phyloP scores from a whole-genome alignment of 1,140 invertebrate species.

The Augochlora pura region DNA sequence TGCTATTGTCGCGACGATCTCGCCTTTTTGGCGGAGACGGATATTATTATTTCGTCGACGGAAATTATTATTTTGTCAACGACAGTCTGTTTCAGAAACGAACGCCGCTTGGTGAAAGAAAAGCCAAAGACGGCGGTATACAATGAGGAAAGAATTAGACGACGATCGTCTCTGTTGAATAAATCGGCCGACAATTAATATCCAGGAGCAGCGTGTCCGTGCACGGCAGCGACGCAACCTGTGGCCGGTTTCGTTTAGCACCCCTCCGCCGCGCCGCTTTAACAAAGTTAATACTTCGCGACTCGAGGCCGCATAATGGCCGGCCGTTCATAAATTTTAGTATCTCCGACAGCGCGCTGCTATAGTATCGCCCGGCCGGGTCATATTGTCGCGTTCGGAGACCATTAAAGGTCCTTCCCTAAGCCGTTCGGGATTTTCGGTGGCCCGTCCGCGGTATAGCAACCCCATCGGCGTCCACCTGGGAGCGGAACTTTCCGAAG shows the following conservation, averaged over 20 bases:
- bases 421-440: constrained; percentile 2
- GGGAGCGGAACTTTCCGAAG: too few relatives aligned
- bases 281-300: constrained; percentile 57
- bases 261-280: constrained; percentile 23
- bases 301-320: constrained; percentile 49
- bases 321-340: constrained; percentile 64
- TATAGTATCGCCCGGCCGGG: constrained; percentile 3
- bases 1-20: too few relatives aligned
- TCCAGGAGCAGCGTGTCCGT: background rate
- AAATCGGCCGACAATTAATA: constrained; percentile 4
- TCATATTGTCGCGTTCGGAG: constrained; percentile 20
- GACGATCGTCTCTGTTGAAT: background rate
- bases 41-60: too few relatives aligned
- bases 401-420: constrained; percentile 5
- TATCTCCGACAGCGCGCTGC: constrained; percentile 48
- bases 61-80: too few relatives aligned
- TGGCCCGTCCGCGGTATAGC: background rate
- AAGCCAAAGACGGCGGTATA: too few relatives aligned
- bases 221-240: constrained; percentile 8
- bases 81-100: too few relatives aligned
- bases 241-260: constrained; percentile 51
- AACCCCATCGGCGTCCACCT: background rate
- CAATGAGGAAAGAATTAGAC: too few relatives aligned
- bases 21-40: too few relatives aligned
- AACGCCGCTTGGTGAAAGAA: too few relatives aligned